Evolutionary conservation across 1,140 invertebrate species (phyloP), one percentile per base, ranked within the genome.

Genomic region (Drosophila biarmipes): DNA sequence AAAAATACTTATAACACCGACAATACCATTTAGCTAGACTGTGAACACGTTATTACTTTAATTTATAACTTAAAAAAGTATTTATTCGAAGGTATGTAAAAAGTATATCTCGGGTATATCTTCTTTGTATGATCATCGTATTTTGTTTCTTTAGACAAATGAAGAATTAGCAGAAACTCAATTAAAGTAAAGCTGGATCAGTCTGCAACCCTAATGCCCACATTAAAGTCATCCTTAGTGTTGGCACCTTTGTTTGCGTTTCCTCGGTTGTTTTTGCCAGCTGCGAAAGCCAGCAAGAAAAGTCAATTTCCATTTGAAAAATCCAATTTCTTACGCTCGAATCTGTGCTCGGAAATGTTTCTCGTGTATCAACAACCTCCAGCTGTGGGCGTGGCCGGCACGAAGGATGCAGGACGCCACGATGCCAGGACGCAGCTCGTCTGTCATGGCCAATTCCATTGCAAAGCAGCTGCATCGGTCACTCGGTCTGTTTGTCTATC

Each of bases 281-380:
- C 35, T 48, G 15, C 8, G 4, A 37, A 24, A 54, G 40, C 35
- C 35, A 54, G 49, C 15, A 35, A 37, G 29, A 56, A 73, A 72
- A 72, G 68, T 72, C 67, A 71, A 71, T 71, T 71, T 71, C 67
- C 67, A 71, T 71, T 71, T 69, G 51, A 71, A 62, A 73, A 73
- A 73, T 73, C 35, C 71, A 73, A 73, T 73, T 73, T 73, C 69
- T 73, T 73, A 54, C 43, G 49, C 57, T 73, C 34, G 42, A 73
- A 73, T 73, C 71, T 55, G 29, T 24, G 57, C 35, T 31, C 53
- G 69, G 35, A 73, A 75, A 56, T 66, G 45, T 52, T 45, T 49
- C 34, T 38, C 35, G 64, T 66, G 72, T 66, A 75, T 75, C 72
- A 75, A 75, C 68, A 69, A 71, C 34, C 51, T 17, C 48, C 62